Percentiles rank a stretch among this genome's conserved stretches.
Evolutionary conservation across 2,888 invertebrate species (phyloP).

Genomic region (Leistus spinibarbis): DNA sequence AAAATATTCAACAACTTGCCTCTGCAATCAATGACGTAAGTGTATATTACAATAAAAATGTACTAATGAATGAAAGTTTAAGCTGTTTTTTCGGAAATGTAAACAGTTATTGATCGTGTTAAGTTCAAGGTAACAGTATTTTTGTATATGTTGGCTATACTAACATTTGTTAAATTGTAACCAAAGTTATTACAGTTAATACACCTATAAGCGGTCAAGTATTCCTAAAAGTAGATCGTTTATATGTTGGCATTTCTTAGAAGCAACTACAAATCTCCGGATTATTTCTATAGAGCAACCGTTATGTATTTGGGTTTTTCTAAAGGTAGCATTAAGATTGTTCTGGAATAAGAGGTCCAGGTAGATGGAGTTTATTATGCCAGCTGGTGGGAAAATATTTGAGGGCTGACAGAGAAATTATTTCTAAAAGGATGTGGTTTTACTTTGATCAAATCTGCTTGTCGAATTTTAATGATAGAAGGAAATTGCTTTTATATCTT

Average conservation of each 20-base stretch:
- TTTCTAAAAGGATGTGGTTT: background rate
- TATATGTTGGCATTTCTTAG: background rate
- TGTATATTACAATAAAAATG: background rate
- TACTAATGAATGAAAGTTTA: background rate
- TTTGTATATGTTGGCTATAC: background rate
- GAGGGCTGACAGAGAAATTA: background rate
- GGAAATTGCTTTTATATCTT: background rate
- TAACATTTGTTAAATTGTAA: background rate
- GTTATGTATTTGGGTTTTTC: background rate
- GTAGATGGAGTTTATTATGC: background rate
- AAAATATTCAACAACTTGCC: background rate
- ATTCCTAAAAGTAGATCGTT: background rate
- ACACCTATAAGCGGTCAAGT: background rate
- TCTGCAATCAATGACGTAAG: background rate
- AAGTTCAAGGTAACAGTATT: conserved; percentile 11
- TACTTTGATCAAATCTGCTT: background rate
- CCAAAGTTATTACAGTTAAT: background rate
- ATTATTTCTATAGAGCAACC: background rate
- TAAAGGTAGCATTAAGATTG: background rate
- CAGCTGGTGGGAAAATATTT: background rate
- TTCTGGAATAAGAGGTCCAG: background rate
- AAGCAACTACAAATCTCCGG: background rate
- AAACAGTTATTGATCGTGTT: conserved; percentile 3
- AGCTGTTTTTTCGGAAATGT: background rate
- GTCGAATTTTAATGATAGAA: background rate